Conservation (phyloP, 2,797 vertebrate genomes). For the Novumbra hubbsi region DNA sequence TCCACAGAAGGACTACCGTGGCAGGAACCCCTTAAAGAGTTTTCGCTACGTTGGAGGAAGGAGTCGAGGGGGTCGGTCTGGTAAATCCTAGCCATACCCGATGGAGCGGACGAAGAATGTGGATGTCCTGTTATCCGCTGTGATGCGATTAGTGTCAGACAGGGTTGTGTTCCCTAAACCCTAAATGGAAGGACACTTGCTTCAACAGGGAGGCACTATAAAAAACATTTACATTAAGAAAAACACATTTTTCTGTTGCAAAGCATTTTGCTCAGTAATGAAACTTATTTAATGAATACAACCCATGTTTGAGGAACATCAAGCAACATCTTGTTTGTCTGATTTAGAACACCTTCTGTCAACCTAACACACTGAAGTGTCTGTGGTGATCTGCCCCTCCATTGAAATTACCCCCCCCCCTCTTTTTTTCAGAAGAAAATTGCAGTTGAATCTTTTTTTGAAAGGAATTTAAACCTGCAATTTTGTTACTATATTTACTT, state of each 20-base stretch:
- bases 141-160: background rate
- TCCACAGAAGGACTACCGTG: slow-evolving; percentile 59
- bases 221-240: background rate
- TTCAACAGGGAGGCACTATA: background rate
- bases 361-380: background rate
- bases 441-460: too few species aligned
- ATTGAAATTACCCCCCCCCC: too few species aligned
- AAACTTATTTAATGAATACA: background rate
- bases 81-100: slow-evolving; percentile 48
- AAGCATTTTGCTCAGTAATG: background rate
- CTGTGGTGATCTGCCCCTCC: background rate
- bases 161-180: background rate
- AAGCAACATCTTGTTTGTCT: background rate
- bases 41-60: slow-evolving; percentile 73
- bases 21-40: slow-evolving; percentile 81
- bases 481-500: background rate
- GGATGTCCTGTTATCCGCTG: background rate
- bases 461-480: background rate
- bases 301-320: background rate
- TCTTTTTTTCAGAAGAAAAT: too few species aligned
- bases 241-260: background rate
- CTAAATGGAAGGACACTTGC: background rate
- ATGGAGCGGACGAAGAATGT: background rate
- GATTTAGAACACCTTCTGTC: background rate
- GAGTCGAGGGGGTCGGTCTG: slow-evolving; percentile 19